Evolutionary conservation across 2,797 vertebrate genomes (phyloP), one percentile per base, ranked within the genome.

Genomic region (Eutrigla gurnardus): DNA sequence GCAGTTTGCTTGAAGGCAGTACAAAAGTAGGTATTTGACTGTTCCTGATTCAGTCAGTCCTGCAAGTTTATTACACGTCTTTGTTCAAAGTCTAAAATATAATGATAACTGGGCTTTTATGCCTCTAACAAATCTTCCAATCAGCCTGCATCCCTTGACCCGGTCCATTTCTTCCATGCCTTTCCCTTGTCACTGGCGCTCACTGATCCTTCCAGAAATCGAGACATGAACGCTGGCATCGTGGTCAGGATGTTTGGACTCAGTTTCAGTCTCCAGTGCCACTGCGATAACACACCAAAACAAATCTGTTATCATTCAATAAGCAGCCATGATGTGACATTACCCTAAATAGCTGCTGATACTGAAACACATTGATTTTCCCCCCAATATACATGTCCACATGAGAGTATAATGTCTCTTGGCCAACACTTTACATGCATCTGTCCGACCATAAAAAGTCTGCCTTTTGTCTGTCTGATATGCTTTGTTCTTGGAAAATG

Each of bases 1-100:
- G 66, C 63, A 77, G 65, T 80, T 82, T 73, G 53, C 65, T 78
- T 71, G 60, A 75, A 84, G 70, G 75, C 73, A 81, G 73, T 39
- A 61, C 52, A 63, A 50, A 73, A 66, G 75, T 50, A 73, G 61
- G 53, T 73, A 64, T 66, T 80, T 42, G 49, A 61, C 52, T 64
- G 66, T 76, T 76, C 40, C 43, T 73, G 43, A 52, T 73, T 70
- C 18, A 77, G 59, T 75, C 42, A 32, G 35, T 5, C 33, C 43
- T 45, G 59, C 40, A 63, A 63, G 67, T 70, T 75, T 46, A 49
- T 47, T 62, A 15, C 47, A 40, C 35, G 43, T 72, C 52, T 59
- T 65, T 53, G 36, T 69, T 62, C 36, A 39, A 32, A 2, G 25
- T 70, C 36, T 63, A 5, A 33, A 68, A 57, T 53, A 12, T 32